phyloP scores from a whole-genome alignment of 2,113 vertebrate genomes.

The Progne subis region DNA sequence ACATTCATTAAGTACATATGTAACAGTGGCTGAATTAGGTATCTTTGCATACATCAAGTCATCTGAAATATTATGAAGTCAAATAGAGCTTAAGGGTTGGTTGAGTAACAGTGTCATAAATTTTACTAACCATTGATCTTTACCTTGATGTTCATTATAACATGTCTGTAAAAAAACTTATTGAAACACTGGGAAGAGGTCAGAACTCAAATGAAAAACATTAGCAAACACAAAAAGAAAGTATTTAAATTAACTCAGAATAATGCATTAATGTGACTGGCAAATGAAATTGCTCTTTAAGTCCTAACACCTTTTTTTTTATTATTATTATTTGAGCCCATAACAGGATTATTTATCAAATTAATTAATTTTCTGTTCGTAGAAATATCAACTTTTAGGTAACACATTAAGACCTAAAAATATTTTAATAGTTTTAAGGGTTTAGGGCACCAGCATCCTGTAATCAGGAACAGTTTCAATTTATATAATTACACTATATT shows the following conservation, averaged over 20 bases:
- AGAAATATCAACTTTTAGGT: neutral
- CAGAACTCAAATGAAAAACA: neutral
- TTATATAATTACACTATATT: neutral
- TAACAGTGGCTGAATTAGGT: neutral
- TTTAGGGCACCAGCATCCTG: neutral
- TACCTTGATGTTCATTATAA: neutral
- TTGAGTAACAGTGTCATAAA: conserved; percentile 1
- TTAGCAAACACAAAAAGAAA: neutral
- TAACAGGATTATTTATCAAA: neutral
- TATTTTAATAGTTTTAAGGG: neutral
- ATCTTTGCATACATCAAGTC: neutral
- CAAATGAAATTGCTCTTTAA: neutral
- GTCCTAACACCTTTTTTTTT: neutral
- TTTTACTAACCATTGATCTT: neutral
- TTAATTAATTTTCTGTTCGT: neutral
- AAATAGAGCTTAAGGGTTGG: neutral
- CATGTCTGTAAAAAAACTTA: neutral
- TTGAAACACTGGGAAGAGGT: conserved; percentile 20
- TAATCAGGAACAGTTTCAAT: neutral
- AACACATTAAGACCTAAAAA: neutral
- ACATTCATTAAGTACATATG: neutral
- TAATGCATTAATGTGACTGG: neutral
- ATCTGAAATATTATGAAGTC: neutral
- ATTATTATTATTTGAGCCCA: neutral
- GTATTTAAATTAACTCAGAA: neutral